Evolutionary conservation across 2,888 invertebrate genomes (phyloP).

Genomic region (Tenthredo notha): DNA sequence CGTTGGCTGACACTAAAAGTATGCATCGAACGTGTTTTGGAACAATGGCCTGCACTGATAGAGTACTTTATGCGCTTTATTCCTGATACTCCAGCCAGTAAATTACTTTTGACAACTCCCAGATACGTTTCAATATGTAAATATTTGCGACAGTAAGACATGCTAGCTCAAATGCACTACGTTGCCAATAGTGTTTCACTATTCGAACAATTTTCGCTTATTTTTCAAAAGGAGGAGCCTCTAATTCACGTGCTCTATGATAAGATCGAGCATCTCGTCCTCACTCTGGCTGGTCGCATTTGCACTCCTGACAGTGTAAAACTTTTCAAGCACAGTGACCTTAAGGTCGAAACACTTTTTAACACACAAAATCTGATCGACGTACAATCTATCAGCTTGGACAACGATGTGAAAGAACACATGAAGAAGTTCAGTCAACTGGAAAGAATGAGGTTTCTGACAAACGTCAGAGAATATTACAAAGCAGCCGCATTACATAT

Average conservation of each 20-base stretch:
- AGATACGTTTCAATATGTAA: conserved; percentile 37
- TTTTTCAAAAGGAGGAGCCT: conserved; percentile 55
- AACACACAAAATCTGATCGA: neutral
- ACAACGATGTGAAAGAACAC: neutral
- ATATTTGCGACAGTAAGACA: conserved; percentile 38
- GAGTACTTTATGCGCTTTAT: conserved; percentile 55
- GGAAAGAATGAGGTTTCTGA: neutral
- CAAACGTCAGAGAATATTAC: neutral
- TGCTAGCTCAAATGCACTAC: conserved; percentile 50
- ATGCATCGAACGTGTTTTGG: conserved; percentile 46
- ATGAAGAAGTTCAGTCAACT: neutral
- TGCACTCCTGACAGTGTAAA: neutral
- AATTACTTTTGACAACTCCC: conserved; percentile 21
- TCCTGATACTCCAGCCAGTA: conserved; percentile 44
- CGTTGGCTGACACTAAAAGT: conserved; percentile 55
- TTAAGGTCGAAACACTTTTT: neutral
- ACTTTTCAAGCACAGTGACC: neutral
- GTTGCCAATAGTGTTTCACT: conserved; percentile 43
- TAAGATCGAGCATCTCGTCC: conserved; percentile 11
- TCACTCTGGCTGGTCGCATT: neutral
- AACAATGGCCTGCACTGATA: conserved; percentile 54
- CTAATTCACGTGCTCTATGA: conserved; percentile 51
- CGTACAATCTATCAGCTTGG: neutral
- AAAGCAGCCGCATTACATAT: neutral
- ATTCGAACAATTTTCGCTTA: conserved; percentile 38